These are phyloP conservation scores for Eleginops maclovinus DNA, from an alignment of 2,113 vertebrate species.

Conservation along the genomic window DNA sequence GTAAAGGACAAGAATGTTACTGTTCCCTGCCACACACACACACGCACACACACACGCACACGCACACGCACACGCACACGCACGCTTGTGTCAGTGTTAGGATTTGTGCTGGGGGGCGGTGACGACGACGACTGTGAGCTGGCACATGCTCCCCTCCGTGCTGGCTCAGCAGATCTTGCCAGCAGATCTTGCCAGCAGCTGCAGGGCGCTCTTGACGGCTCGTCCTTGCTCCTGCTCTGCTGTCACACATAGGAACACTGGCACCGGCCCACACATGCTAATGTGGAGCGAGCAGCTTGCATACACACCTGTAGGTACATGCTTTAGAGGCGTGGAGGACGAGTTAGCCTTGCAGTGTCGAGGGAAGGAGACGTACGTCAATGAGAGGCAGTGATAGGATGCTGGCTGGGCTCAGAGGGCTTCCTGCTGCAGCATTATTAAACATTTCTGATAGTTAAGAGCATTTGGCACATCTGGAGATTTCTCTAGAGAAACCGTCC, in stretches of 20 bases:
- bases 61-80: constrained; percentile 5
- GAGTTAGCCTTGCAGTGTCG: constrained; percentile 8
- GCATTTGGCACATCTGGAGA: too few relatives aligned
- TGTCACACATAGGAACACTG: constrained; percentile 5
- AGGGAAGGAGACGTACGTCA: not conserved
- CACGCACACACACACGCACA: not conserved
- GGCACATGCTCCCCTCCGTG: constrained; percentile 34
- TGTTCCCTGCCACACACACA: not conserved
- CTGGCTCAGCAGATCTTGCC: constrained; percentile 55
- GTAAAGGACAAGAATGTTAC: too few relatives aligned
- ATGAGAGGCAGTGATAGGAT: not conserved
- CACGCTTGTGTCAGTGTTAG: constrained; percentile 5
- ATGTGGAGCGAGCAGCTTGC: not conserved
- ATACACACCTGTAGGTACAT: not conserved
- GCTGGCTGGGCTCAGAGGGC: not conserved
- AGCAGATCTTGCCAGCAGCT: too few relatives aligned
- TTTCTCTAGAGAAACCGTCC: too few relatives aligned
- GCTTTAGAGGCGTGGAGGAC: constrained; percentile 38
- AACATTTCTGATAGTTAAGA: too few relatives aligned
- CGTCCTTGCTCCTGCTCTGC: constrained; percentile 46
- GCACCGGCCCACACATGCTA: not conserved
- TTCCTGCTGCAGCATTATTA: too few relatives aligned
- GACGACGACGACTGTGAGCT: too few relatives aligned
- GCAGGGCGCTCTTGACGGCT: constrained; percentile 50
- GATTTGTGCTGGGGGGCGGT: constrained; percentile 17